Evolutionary conservation across 2,113 vertebrate genomes (phyloP).

Genomic region (Gnathonemus echidnorhynchus): DNA sequence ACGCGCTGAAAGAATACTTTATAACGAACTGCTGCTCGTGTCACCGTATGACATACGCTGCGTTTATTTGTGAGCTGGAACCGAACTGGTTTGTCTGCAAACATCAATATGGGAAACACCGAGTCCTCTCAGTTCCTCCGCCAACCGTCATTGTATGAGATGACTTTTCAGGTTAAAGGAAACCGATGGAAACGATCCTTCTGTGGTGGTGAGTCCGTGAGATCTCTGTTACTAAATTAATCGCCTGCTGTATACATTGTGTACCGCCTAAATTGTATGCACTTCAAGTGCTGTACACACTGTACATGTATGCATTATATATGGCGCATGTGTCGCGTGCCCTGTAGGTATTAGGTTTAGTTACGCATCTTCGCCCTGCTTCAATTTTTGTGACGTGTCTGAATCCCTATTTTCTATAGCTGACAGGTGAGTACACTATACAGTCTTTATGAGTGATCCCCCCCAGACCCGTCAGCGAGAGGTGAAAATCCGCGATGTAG

Average conservation of each 20-base stretch:
- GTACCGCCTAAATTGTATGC: neutral
- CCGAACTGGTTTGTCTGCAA: neutral
- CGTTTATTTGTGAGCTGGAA: neutral
- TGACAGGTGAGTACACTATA: neutral
- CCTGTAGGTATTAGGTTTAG: neutral
- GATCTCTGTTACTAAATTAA: neutral
- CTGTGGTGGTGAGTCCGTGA: slow-evolving; percentile 40
- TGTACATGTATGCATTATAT: neutral
- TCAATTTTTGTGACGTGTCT: neutral
- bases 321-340: neutral
- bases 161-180: slow-evolving; percentile 23
- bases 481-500: no score
- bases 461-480: neutral
- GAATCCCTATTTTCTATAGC: neutral
- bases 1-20: neutral
- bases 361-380: neutral
- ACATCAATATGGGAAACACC: slow-evolving; percentile 44
- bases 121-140: slow-evolving; percentile 33
- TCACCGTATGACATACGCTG: neutral
- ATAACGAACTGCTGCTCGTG: neutral
- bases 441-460: neutral
- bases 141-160: neutral
- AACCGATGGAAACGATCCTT: slow-evolving; percentile 9
- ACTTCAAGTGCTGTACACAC: neutral
- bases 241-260: neutral